phyloP scores from a whole-genome alignment of 2,797 vertebrate species.

The Tamandua tetradactyla region DNA sequence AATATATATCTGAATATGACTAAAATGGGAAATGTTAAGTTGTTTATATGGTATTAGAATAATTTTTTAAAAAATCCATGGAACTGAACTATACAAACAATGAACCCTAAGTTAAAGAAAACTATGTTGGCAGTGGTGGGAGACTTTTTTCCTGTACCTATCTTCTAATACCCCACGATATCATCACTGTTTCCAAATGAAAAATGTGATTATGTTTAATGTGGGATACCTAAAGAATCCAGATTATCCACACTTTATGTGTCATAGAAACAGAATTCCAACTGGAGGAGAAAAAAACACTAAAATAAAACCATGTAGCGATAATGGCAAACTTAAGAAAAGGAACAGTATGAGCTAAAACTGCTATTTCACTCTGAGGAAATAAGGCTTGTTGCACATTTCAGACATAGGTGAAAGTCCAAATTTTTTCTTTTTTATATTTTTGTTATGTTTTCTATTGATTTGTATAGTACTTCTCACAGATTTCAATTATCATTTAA shows the following conservation, averaged over 20 bases:
- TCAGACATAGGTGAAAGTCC: background rate
- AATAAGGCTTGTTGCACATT: background rate
- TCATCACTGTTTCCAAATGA: background rate
- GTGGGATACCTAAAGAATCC: background rate
- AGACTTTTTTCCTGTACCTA: background rate
- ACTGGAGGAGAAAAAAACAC: background rate
- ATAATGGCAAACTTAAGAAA: background rate
- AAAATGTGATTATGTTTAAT: background rate
- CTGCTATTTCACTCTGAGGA: background rate
- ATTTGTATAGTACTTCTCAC: background rate
- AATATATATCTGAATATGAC: no score
- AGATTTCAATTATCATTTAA: background rate
- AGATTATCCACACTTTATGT: background rate
- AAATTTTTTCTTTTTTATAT: background rate
- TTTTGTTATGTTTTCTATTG: background rate
- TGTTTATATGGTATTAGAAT: no score
- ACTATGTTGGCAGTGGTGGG: no score
- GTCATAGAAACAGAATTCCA: background rate
- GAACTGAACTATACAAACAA: no score
- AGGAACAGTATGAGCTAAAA: background rate
- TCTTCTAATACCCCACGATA: background rate
- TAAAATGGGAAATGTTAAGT: no score
- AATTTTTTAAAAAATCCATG: no score
- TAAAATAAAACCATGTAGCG: background rate
- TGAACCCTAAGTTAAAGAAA: no score